These are phyloP conservation scores for Gymnosoma rotundatum DNA, from an alignment of 2,888 invertebrate species.

Conservation along the genomic window DNA sequence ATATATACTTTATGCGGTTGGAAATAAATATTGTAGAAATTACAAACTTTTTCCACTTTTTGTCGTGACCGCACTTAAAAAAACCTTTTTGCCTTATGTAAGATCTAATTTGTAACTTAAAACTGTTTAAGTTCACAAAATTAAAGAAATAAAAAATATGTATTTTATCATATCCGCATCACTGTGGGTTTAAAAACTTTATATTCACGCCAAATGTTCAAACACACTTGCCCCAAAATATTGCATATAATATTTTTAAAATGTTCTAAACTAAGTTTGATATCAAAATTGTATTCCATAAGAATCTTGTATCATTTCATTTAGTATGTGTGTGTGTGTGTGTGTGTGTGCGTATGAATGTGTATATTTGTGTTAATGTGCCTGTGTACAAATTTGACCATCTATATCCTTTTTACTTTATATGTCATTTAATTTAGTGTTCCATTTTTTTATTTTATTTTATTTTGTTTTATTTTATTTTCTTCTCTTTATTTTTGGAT, in stretches of 20 bases:
- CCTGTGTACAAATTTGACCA: slow-evolving; percentile 32
- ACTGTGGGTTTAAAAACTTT: background rate
- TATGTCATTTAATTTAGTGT: slow-evolving; percentile 54
- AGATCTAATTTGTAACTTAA: too few relatives aligned
- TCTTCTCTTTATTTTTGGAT: slow-evolving; percentile 27
- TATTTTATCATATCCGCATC: background rate
- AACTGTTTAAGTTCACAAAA: too few relatives aligned
- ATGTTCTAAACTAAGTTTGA: slow-evolving; percentile 17
- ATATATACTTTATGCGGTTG: too few relatives aligned
- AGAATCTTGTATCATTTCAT: too few relatives aligned
- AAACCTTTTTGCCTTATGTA: too few relatives aligned
- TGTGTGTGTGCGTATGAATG: background rate
- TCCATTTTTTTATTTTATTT: background rate
- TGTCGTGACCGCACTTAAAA: too few relatives aligned
- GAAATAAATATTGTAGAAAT: too few relatives aligned
- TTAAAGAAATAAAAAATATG: background rate
- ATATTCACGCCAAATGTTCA: background rate
- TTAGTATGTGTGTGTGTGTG: background rate
- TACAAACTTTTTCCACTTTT: too few relatives aligned
- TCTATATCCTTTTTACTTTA: slow-evolving; percentile 37
- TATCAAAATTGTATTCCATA: background rate
- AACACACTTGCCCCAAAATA: background rate
- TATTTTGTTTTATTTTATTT: too few relatives aligned
- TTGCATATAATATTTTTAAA: background rate
- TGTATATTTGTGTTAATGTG: background rate